A percentile compares a stretch with the other conserved stretches of the same genome.
These are phyloP conservation scores for Catagonus wagneri DNA, from an alignment of 2,113 vertebrate species.

Conservation along the genomic window DNA sequence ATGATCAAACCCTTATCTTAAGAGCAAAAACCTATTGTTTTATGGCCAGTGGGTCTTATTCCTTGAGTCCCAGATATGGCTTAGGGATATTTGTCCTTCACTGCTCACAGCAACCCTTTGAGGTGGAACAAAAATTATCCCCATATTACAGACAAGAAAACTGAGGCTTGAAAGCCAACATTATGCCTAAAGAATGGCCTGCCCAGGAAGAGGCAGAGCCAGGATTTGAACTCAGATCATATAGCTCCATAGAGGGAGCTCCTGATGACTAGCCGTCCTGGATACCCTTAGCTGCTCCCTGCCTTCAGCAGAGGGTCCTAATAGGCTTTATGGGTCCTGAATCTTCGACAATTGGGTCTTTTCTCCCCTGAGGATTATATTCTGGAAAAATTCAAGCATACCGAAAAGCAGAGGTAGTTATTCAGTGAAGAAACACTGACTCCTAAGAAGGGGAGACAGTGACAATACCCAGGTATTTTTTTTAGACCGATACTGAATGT, in stretches of 20 bases:
- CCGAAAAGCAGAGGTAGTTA: not conserved
- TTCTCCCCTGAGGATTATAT: not conserved
- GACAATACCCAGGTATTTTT: not conserved
- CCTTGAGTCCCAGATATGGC: not conserved
- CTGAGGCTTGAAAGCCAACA: not conserved
- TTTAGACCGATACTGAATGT: not conserved
- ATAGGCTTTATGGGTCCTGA: not conserved
- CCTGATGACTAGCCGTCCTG: not conserved
- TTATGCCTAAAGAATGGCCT: not conserved
- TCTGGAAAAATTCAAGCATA: not conserved
- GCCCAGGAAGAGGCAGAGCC: not conserved
- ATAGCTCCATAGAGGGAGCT: not conserved
- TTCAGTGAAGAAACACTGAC: not conserved
- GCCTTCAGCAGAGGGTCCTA: not conserved
- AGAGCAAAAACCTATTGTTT: not conserved
- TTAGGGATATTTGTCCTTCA: not conserved
- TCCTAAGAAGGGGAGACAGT: not conserved
- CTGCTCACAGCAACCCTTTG: not conserved
- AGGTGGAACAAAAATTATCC: not conserved
- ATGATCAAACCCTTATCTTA: not conserved
- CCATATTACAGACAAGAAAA: not conserved
- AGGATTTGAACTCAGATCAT: not conserved
- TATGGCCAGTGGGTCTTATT: not conserved
- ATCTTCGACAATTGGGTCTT: not conserved
- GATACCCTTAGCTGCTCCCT: not conserved